Conservation (phyloP, 53 echinoderm and acorn worm species). For the Pentamera pediparva region DNA sequence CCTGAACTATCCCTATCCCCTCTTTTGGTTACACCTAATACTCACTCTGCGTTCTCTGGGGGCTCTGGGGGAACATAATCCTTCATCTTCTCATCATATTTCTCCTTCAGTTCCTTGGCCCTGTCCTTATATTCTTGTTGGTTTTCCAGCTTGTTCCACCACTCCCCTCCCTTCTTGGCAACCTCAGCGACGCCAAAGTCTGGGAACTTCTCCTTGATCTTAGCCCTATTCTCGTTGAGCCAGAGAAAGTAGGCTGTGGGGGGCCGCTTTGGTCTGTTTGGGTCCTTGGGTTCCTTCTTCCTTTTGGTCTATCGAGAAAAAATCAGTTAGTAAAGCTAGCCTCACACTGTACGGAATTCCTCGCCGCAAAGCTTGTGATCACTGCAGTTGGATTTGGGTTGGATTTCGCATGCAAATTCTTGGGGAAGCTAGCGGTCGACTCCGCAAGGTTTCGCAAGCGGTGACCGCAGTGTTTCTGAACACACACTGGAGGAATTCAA, state of each 20-base stretch:
- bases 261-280: conserved; percentile 77
- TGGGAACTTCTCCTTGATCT: conserved; percentile 66
- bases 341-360: background rate
- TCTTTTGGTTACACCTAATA: no score
- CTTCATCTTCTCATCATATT: conserved; percentile 57
- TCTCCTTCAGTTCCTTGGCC: conserved; percentile 54
- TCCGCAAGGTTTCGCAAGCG: no score
- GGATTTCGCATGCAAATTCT: no score
- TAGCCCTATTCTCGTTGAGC: conserved; percentile 59
- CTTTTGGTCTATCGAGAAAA: conserved; percentile 8
- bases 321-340: background rate
- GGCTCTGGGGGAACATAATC: no score
- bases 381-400: no score
- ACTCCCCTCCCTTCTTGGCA: conserved; percentile 86
- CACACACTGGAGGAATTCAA: no score
- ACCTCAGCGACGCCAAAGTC: conserved; percentile 76
- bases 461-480: no score
- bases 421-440: no score
- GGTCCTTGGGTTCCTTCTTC: conserved; percentile 69
- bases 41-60: no score
- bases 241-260: conserved; percentile 78
- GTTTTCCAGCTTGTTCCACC: conserved; percentile 79
- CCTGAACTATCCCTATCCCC: no score
- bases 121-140: conserved; percentile 65
- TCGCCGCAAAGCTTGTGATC: no score